Evolutionary conservation across 2,888 invertebrate species (phyloP), one percentile per base, ranked within the genome.

Genomic region (Oligia fasciuncula): DNA sequence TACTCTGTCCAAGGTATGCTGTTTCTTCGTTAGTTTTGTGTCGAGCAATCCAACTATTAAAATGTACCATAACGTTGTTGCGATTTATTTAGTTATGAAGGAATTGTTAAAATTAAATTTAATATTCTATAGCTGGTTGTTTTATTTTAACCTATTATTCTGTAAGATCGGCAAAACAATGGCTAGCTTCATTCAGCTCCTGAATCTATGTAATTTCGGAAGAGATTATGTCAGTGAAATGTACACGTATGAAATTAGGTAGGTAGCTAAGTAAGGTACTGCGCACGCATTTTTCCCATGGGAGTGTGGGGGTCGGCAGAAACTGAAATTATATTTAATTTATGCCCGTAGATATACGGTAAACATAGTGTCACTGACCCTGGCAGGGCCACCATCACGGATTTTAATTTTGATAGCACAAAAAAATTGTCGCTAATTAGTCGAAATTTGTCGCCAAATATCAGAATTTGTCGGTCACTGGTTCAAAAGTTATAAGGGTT

Each of bases 91-190:
- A 93, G 91, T 93, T 94, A 93, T 88, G 85, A 90, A 93, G 92
- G 93, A 95, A 95, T 95, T 96, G 96, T 96, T 96, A 94, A 92
- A 93, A 95, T 94, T 94, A 96, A 95, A 95, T 94, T 93, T 87
- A 93, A 92, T 95, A 95, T 95, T 94, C 93, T 94, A 91, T 94
- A 92, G 6, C 46, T 77, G 46, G 62, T 79, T 78, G 69, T 86
- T 87, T 88, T 83, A 77, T 73, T 86, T 43, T n/a, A 40, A 14
- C 14, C 13, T 23, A n/a, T 40, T 66, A 14, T 49, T 29, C 23
- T 29, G 29, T 29, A 35, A 11, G 29, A 46, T 40, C n/a, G 19
- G 43, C 9, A 62, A 46, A 46, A 17, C 14, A n/a, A 17, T 11
- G 19, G 29, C 68, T 68, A 14, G 19, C 19, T 19, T 29, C 1